Evolutionary conservation across 2,113 vertebrate genomes (phyloP), one percentile per base, ranked within the genome.

Genomic region (Paraplagusia blochii): DNA sequence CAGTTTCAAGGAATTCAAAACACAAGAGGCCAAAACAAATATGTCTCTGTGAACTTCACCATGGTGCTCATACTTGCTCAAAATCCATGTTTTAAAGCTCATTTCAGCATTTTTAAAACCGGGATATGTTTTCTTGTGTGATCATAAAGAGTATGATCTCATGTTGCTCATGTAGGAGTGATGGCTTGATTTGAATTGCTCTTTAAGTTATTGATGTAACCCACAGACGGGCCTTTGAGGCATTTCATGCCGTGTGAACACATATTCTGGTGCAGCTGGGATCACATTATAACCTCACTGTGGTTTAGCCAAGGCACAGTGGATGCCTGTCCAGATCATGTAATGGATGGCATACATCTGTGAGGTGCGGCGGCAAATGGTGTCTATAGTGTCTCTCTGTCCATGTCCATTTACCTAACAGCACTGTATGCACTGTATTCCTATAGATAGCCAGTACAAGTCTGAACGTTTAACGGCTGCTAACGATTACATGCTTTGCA

Each of bases 401-500:
- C 11, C 53, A 57, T 54, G 58, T 50, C 52, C 9, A 10, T 44
- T 48, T 35, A 64, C 36, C 63, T 59, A 19, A 43, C 51, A 48
- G 50, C 42, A 5, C 61, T 52, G 19, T 69, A 55, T 51, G 66
- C 46, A 52, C 22, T 51, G 64, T 49, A 52, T 40, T 16, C 43
- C 50, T 62, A 14, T 43, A 59, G 60, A 50, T 45, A 17, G 55
- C 14, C 12, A 44, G 1, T 35, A 13, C 72, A 80, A 77, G 52
- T 69, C 63, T 0, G 51, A 58, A 45, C 33, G 63, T 77, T 59
- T 64, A 80, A 70, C 19, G 61, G 65, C 81, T 79, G 74, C 74
- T 75, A 68, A 81, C 45, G 52, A 84, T 88, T 80, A 84, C 81
- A 80, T 54, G 74, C 77, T 61, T 55, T 63, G 47, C 69, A 64